A percentile compares a stretch with the other conserved stretches of the same genome.
Evolutionary conservation across 2,888 invertebrate genomes (phyloP).

Genomic region (Trypoxylon attenuatum): DNA sequence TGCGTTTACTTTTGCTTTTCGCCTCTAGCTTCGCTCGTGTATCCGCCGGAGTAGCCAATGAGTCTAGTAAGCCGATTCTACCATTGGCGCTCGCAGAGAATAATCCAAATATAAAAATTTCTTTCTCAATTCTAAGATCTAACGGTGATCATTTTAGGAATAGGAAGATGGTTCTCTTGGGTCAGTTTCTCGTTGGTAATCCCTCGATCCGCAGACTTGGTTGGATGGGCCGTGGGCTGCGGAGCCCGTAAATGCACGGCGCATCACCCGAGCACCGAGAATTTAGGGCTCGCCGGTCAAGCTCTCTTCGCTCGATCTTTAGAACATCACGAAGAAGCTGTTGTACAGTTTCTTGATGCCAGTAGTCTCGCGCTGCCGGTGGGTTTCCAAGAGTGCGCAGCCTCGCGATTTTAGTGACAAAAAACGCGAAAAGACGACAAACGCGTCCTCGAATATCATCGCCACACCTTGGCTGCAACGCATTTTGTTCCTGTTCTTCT

Average conservation of each 20-base stretch:
- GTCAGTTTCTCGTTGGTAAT: conserved; percentile 21
- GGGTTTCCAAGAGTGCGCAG: conserved; percentile 84
- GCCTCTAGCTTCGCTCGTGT: no score
- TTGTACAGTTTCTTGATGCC: conserved; percentile 91
- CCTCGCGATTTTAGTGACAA: conserved; percentile 71
- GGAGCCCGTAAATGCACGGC: conserved; percentile 40
- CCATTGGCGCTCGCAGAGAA: conserved; percentile 9
- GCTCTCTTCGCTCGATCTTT: no score
- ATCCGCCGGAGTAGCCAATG: conserved; percentile 16
- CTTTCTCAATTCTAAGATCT: background rate
- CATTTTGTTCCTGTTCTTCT: conserved; percentile 58
- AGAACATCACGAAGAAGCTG: conserved; percentile 91
- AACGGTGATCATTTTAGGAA: conserved; percentile 7
- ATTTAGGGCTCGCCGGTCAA: conserved; percentile 34
- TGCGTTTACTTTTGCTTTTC: no score
- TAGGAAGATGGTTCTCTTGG: conserved; percentile 19
- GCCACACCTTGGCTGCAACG: conserved; percentile 69
- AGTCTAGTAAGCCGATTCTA: conserved; percentile 12
- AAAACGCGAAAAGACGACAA: conserved; percentile 72
- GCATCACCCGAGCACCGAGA: conserved; percentile 50
- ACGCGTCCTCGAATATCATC: conserved; percentile 73
- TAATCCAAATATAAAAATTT: conserved; percentile 12
- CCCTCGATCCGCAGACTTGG: no score
- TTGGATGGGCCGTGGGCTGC: no score
- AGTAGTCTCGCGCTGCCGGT: conserved; percentile 88